A percentile compares a stretch with the other conserved stretches of the same genome.
Conservation (phyloP, 2,113 vertebrate species). For the Petrocephalus microphthalmus region DNA sequence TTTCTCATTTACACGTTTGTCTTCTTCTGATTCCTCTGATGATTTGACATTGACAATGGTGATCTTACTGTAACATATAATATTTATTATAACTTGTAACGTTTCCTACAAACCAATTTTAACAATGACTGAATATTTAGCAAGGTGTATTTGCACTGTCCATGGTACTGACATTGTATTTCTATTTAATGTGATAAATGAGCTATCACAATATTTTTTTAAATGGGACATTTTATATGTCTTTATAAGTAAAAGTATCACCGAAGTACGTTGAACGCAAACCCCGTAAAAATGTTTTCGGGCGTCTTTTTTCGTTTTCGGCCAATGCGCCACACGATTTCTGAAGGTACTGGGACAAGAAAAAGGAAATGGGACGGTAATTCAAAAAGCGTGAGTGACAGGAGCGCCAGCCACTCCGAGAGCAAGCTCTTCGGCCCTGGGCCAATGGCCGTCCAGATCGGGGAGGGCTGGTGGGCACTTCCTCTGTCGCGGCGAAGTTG, state of each 20-base stretch:
- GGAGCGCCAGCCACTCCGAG: constrained; percentile 30
- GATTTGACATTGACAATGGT: not conserved
- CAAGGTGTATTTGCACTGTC: constrained; percentile 6
- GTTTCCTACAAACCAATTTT: not conserved
- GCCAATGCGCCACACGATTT: not conserved
- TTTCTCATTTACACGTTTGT: not conserved
- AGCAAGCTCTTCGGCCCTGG: constrained; percentile 24
- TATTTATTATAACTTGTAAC: not conserved
- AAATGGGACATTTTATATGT: not conserved
- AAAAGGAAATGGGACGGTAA: not conserved
- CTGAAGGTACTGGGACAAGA: not conserved
- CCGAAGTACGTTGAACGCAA: not conserved
- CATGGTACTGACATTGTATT: constrained; percentile 12
- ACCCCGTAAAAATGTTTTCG: not conserved
- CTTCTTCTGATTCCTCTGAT: not conserved
- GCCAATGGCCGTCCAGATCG: constrained; percentile 37
- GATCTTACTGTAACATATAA: not conserved
- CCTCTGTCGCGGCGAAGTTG: not conserved
- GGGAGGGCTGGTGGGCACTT: not conserved
- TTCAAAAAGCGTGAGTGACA: not conserved
- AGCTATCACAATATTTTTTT: not conserved
- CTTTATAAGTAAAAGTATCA: not conserved
- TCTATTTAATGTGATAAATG: not conserved
- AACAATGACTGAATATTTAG: not conserved
- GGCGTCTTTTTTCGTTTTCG: not conserved